Base-by-base conservation (phyloP, 2,888 invertebrate genomes). In the Nysson spinosus region DNA sequence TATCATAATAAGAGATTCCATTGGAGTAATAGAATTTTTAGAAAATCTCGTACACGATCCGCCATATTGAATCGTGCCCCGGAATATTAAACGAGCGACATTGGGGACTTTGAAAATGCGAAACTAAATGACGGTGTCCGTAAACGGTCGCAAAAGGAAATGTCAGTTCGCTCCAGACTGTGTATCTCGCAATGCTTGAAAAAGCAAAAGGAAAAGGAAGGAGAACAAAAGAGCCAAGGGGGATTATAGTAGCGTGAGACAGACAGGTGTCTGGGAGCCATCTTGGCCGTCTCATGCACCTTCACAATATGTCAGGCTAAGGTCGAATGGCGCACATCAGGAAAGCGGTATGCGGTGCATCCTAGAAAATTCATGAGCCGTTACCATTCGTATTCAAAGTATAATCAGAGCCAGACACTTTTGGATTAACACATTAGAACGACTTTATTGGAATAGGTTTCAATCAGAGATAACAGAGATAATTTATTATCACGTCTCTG, bases 291-390 rank as follows among this genome's bases (percentile, higher is more conserved):
- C 34, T 35, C 44, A 43, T 22, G 34, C 37, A 61, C 43, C 22
- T 43, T 43, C 47, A 28, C 55, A 47, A 62, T 44, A 40, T 2
- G 63, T 63, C 63, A 43, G 54, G 6, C 51, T 57, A 50, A 47
- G 70, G 46, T 66, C 61, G 69, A 11, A 30, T 12, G 12, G 46
- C 42, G 11, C 35, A 34, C 43, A 11, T 11, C 39, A 69, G 34
- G 52, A 66, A 57, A 62, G 64, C 49, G 42, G 54, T 51, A 43
- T 50, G 40, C 60, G 37, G 44, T 49, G 19, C 65, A 72, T 57
- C 50, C 56, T 72, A 56, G 46, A 67, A 62, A 62, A 70, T 66
- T 71, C 66, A 62, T 71, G 70, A 71, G 67, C 54, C 49, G 22
- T 51, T 32, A 66, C n/a, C 66, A 71, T 71, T 66, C 61, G 37